phyloP scores from a whole-genome alignment of 2,113 vertebrate species.

The Isurus oxyrinchus region DNA sequence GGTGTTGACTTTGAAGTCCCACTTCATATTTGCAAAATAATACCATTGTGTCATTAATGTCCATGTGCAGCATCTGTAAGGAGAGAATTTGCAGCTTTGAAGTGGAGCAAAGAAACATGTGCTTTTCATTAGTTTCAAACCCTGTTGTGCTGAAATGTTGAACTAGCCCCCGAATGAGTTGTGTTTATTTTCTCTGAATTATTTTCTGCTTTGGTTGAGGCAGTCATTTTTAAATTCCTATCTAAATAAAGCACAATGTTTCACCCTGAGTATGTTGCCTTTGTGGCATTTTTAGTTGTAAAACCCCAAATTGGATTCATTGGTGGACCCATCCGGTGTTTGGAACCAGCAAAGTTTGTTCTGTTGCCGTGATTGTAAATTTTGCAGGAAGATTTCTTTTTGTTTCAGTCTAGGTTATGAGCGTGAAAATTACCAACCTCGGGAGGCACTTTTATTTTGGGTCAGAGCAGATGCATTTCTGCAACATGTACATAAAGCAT shows the following conservation, averaged over 20 bases:
- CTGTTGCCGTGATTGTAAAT: not conserved
- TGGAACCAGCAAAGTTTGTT: not conserved
- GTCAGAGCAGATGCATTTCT: not conserved
- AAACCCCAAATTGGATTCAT: not conserved
- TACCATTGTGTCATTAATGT: not conserved
- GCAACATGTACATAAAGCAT: not conserved
- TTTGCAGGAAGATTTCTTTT: not conserved
- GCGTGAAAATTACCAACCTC: not conserved
- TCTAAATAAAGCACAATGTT: not conserved
- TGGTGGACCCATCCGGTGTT: not conserved
- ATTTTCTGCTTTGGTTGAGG: not conserved
- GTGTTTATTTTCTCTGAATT: not conserved
- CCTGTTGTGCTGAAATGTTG: not conserved
- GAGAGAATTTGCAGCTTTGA: not conserved
- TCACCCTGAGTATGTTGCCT: not conserved
- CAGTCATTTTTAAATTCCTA: not conserved
- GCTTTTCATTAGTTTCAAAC: not conserved
- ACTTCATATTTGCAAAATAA: not conserved
- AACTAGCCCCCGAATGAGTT: not conserved
- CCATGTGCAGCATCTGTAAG: not conserved
- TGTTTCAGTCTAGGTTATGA: not conserved
- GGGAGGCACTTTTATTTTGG: not conserved
- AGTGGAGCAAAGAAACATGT: not conserved
- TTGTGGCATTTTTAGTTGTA: not conserved
- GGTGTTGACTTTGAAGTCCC: constrained; percentile 14